Evolutionary conservation across 2,113 vertebrate species (phyloP).

Genomic region (Hystrix cristata): DNA sequence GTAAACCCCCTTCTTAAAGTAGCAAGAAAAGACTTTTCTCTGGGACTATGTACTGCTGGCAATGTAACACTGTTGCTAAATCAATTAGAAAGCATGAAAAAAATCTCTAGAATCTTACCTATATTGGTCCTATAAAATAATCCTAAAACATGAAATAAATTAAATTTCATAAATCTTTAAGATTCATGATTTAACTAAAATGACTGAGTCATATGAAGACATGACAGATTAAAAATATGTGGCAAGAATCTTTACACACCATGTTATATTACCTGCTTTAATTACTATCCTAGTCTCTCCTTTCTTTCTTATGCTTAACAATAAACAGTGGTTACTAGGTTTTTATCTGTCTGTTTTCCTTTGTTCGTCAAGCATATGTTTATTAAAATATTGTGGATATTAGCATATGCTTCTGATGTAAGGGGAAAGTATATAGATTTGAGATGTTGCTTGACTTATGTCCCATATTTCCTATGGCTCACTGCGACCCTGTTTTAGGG

Average conservation of each 20-base stretch:
- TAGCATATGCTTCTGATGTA: not conserved
- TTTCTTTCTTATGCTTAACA: not conserved
- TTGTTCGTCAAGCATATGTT: conserved; percentile 26
- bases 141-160: conserved; percentile 14
- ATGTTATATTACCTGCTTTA: not conserved
- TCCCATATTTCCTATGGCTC: not conserved
- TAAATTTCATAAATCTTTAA: not conserved
- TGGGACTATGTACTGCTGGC: not conserved
- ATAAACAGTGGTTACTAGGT: not conserved
- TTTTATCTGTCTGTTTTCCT: not conserved
- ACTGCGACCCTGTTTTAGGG: not conserved
- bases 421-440: not conserved
- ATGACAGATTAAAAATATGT: not conserved
- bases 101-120: not conserved
- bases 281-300: not conserved
- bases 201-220: not conserved
- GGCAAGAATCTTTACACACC: not conserved
- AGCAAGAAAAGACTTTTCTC: not conserved
- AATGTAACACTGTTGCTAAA: not conserved
- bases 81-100: not conserved
- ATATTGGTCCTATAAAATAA: not conserved
- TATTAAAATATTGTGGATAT: not conserved
- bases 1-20: not conserved
- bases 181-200: conserved; percentile 33
- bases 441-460: not conserved